Evolutionary conservation across 2,888 invertebrate species (phyloP).

Genomic region (Aethes cnicana): DNA sequence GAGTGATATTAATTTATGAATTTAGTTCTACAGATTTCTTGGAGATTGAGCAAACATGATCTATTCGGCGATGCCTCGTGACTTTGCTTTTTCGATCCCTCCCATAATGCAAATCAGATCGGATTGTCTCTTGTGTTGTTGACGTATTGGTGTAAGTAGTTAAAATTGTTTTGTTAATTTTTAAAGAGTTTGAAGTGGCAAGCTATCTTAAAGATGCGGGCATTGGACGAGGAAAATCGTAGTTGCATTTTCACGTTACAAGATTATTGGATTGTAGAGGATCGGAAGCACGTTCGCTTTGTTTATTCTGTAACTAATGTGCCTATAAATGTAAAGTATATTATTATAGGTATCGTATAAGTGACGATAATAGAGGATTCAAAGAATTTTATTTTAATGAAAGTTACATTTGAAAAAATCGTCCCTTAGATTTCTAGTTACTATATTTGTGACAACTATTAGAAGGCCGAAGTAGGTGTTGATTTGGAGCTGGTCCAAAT

Average conservation of each 20-base stretch:
- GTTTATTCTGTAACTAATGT: slow-evolving; percentile 80
- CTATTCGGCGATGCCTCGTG: slow-evolving; percentile 71
- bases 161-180: slow-evolving; percentile 63
- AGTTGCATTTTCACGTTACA: slow-evolving; percentile 59
- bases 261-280: slow-evolving; percentile 74
- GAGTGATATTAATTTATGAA: slow-evolving; percentile 79
- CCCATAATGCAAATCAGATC: slow-evolving; percentile 48
- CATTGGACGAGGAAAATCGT: slow-evolving; percentile 68
- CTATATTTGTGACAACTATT: slow-evolving; percentile 47
- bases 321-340: slow-evolving; percentile 81
- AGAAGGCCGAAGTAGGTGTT: slow-evolving; percentile 43
- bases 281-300: slow-evolving; percentile 76
- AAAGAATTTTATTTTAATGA: slow-evolving; percentile 63
- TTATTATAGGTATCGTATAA: slow-evolving; percentile 70
- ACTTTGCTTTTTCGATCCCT: slow-evolving; percentile 73
- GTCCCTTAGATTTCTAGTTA: slow-evolving; percentile 43
- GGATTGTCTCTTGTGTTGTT: slow-evolving; percentile 59
- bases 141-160: slow-evolving; percentile 66
- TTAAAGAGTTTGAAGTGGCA: slow-evolving; percentile 60
- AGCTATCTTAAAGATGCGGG: slow-evolving; percentile 72
- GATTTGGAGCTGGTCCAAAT: slow-evolving; percentile 65
- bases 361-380: slow-evolving; percentile 70
- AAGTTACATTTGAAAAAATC: slow-evolving; percentile 41
- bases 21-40: slow-evolving; percentile 67
- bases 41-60: slow-evolving; percentile 49